Evolutionary conservation across 2,888 invertebrate genomes (phyloP), one percentile per base, ranked within the genome.

Genomic region (Argyresthia goedartella): DNA sequence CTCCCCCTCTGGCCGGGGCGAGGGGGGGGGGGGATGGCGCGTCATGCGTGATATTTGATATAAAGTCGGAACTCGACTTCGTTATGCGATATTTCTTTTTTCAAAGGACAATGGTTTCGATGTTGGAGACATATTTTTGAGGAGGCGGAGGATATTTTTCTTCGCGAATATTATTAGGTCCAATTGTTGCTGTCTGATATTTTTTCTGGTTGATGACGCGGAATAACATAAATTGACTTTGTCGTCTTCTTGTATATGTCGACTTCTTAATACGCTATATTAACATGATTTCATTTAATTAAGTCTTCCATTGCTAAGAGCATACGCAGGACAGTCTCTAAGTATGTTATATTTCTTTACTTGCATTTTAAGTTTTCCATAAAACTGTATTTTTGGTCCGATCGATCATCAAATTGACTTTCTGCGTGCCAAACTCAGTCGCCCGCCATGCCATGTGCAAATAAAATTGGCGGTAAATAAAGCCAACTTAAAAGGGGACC

Each of bases 31-130:
- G 71, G 71, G 69, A 66, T 63, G 70, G 68, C 68, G 77, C 78
- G 81, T 81, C 85, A 85, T 85, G 84, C 86, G 81, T 86, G 86
- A 84, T 86, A 86, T 86, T 86, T 85, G 86, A 86, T 86, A 86
- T 86, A 85, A 85, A 85, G 81, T 85, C 77, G 81, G 84, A 80
- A 80, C 82, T 84, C 81, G 76, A 85, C 78, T 86, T 84, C 85
- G 85, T 86, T 86, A 86, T 81, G 80, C 71, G 81, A 84, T 85
- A 82, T 84, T 77, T 82, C 76, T 81, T 85, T 25, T 84, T 84
- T 81, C 85, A 84, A 80, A 81, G 85, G 85, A 86, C 86, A 86
- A 86, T 84, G 78, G 76, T 66, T 77, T 69, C 64, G 64, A 63
- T 65, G 66, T 73, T 67, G n/a, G 36, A 25, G 36, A 34, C 14